Conservation (phyloP, 2,797 vertebrate genomes). For the Chaetodon trifasciatus region DNA sequence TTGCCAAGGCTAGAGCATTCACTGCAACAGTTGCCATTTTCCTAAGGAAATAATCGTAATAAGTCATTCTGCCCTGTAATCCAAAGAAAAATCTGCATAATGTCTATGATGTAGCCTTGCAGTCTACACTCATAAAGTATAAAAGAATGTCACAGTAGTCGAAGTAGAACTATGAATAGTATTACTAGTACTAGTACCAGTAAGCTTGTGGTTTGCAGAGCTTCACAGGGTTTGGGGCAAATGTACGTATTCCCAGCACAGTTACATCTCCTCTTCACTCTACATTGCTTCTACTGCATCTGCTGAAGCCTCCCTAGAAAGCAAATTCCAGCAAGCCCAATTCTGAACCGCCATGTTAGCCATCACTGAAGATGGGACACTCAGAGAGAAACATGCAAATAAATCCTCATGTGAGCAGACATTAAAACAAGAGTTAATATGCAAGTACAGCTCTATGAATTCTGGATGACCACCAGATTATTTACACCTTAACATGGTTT, state of each 20-base stretch:
- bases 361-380: neutral
- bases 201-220: too few relatives aligned
- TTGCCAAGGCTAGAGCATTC: too few relatives aligned
- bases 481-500: neutral
- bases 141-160: neutral
- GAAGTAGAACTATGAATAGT: too few relatives aligned
- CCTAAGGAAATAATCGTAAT: too few relatives aligned
- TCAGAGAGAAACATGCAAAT: neutral
- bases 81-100: neutral
- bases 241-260: too few relatives aligned
- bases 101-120: too few relatives aligned
- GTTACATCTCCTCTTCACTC: too few relatives aligned
- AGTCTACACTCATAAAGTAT: neutral
- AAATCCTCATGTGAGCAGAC: neutral
- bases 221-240: too few relatives aligned
- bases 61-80: neutral
- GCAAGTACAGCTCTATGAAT: neutral
- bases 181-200: too few relatives aligned
- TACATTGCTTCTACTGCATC: neutral
- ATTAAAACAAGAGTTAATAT: neutral
- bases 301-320: neutral
- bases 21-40: too few relatives aligned
- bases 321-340: neutral
- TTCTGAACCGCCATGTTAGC: neutral
- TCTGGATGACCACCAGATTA: neutral